These are phyloP conservation scores for Eulemur mongoz DNA, from an alignment of 2,797 vertebrate genomes.

Conservation along the genomic window DNA sequence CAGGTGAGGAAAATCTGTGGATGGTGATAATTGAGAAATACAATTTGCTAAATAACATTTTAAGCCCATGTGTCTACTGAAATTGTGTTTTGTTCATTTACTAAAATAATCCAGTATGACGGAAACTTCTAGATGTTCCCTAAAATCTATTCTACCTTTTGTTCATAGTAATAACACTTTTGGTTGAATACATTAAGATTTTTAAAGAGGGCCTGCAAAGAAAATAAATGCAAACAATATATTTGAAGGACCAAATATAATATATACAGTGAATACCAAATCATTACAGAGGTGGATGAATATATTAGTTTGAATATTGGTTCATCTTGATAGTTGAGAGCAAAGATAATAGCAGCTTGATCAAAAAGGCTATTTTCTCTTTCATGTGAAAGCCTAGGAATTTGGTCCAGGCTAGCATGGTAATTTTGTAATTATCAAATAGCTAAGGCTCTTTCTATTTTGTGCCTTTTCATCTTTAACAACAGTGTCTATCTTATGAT, in stretches of 20 bases:
- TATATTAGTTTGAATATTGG: neutral
- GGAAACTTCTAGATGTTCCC: neutral
- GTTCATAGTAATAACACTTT: neutral
- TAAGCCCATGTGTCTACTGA: neutral
- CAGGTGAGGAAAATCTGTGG: slow-evolving; percentile 66
- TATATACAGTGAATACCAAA: neutral
- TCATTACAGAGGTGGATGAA: neutral
- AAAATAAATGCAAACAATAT: neutral
- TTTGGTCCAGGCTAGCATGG: neutral
- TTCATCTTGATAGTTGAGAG: neutral
- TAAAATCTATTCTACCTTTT: neutral
- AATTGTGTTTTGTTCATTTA: slow-evolving; percentile 32
- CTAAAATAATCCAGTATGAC: slow-evolving; percentile 1
- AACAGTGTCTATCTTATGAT: neutral
- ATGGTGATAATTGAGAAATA: slow-evolving; percentile 57
- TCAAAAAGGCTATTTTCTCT: neutral
- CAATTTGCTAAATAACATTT: slow-evolving; percentile 58
- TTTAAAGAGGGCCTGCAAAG: neutral
- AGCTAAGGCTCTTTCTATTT: neutral
- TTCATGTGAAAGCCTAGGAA: neutral
- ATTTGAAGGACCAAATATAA: neutral
- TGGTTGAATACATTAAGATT: neutral
- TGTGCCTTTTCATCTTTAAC: slow-evolving; percentile 36
- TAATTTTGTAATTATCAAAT: slow-evolving; percentile 27
- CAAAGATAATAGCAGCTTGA: slow-evolving; percentile 2